phyloP scores from a whole-genome alignment of 2,888 invertebrate genomes.

The Drosophila nigritarsus region DNA sequence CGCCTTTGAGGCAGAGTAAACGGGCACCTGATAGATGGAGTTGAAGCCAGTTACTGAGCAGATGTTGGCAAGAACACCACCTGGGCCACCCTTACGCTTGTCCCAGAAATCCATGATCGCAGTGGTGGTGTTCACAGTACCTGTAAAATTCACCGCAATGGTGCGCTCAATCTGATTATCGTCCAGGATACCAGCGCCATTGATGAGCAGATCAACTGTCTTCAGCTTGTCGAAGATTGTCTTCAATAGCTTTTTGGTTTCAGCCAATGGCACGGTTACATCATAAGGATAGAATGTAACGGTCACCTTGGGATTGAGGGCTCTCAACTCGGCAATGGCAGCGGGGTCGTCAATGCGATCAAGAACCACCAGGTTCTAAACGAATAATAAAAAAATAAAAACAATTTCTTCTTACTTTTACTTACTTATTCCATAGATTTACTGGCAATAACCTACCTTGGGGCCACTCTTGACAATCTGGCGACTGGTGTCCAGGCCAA shows the following conservation, averaged over 20 bases:
- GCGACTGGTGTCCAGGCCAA: slow-evolving; percentile 78
- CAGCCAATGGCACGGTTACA: slow-evolving; percentile 66
- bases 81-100: slow-evolving; percentile 84
- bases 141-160: slow-evolving; percentile 73
- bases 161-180: slow-evolving; percentile 75
- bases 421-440: background rate
- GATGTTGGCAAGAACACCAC: slow-evolving; percentile 84
- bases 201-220: slow-evolving; percentile 76
- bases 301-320: slow-evolving; percentile 62
- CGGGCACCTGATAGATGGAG: slow-evolving; percentile 74
- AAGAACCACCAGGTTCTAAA: slow-evolving; percentile 78
- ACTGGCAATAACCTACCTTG: slow-evolving; percentile 39
- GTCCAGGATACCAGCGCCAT: slow-evolving; percentile 76
- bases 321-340: slow-evolving; percentile 62
- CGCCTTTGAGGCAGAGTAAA: slow-evolving; percentile 84
- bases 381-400: background rate
- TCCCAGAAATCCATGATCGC: slow-evolving; percentile 84
- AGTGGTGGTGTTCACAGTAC: slow-evolving; percentile 76
- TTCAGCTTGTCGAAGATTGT: slow-evolving; percentile 64
- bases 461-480: slow-evolving; percentile 61
- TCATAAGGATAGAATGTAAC: slow-evolving; percentile 72
- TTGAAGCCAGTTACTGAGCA: slow-evolving; percentile 82
- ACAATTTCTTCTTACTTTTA: background rate
- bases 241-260: slow-evolving; percentile 72
- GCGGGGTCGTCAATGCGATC: slow-evolving; percentile 69